A percentile compares a stretch with the other conserved stretches of the same genome.
Evolutionary conservation across 2,888 invertebrate genomes (phyloP).

Genomic region (Adelognathus sp.): DNA sequence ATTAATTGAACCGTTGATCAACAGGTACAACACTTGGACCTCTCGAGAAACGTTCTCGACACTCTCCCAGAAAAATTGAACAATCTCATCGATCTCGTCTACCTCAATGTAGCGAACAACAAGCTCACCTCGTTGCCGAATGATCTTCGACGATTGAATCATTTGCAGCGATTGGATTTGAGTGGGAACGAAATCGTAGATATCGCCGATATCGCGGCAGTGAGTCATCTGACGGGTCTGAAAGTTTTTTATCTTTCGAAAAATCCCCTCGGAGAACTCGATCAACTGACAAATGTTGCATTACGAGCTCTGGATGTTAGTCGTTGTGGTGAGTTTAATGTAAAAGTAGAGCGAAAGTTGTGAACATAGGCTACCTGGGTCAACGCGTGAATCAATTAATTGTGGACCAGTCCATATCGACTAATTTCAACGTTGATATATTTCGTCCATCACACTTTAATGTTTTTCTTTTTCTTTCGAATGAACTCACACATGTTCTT

Average conservation of each 20-base stretch:
- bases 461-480: not conserved
- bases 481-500: constrained; percentile 6
- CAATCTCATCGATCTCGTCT: constrained; percentile 80
- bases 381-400: too few species aligned
- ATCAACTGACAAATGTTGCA: constrained; percentile 84
- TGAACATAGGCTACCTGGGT: too few species aligned
- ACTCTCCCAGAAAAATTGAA: constrained; percentile 81
- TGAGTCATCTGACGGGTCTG: constrained; percentile 80
- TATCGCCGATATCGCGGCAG: constrained; percentile 76
- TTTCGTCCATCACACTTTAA: not conserved
- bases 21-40: constrained; percentile 85
- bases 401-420: too few species aligned
- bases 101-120: constrained; percentile 84
- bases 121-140: constrained; percentile 82
- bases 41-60: constrained; percentile 85
- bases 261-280: constrained; percentile 84
- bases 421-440: too few species aligned
- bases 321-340: constrained; percentile 82
- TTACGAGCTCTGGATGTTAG: constrained; percentile 85
- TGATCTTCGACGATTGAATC: constrained; percentile 82
- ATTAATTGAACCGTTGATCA: constrained; percentile 65
- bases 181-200: constrained; percentile 85
- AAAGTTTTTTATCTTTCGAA: constrained; percentile 85
- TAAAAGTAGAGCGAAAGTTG: too few species aligned
- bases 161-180: constrained; percentile 85